Conservation (phyloP, 2,113 vertebrate species). For the Hippocampus zosterae region DNA sequence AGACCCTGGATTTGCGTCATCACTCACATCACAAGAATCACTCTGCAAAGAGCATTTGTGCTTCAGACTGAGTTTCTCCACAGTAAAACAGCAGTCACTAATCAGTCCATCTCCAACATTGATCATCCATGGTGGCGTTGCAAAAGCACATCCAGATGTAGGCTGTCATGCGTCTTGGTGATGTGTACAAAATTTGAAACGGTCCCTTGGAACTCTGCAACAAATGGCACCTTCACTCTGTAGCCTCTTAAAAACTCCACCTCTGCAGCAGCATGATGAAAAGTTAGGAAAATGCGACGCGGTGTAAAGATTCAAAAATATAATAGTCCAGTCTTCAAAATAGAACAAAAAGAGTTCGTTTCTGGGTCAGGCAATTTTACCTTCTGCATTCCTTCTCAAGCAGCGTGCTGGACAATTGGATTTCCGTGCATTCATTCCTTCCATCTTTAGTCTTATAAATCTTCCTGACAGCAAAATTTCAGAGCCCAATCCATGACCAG, state of each 20-base stretch:
- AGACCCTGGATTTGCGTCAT: slow-evolving; percentile 64
- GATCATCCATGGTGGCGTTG: slow-evolving; percentile 45
- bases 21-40: slow-evolving; percentile 61
- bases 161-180: slow-evolving; percentile 45
- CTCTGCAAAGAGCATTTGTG: slow-evolving; percentile 52
- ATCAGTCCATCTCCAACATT: slow-evolving; percentile 36
- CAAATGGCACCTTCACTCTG: slow-evolving; percentile 13
- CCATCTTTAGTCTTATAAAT: slow-evolving; percentile 28
- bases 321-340: not conserved
- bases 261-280: not conserved
- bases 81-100: slow-evolving; percentile 51
- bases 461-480: slow-evolving; percentile 32
- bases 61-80: slow-evolving; percentile 50
- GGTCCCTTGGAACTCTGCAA: slow-evolving; percentile 7
- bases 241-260: not conserved
- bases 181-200: slow-evolving; percentile 38
- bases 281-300: not conserved
- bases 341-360: not conserved
- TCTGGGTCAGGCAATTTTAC: slow-evolving; percentile 23
- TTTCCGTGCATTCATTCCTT: slow-evolving; percentile 23
- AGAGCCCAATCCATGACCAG: slow-evolving; percentile 47
- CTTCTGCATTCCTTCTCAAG: slow-evolving; percentile 34
- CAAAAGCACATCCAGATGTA: slow-evolving; percentile 18
- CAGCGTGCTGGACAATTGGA: slow-evolving; percentile 16
- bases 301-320: not conserved